Conservation (phyloP, 2,113 vertebrate genomes). For the Saimiri boliviensis region DNA sequence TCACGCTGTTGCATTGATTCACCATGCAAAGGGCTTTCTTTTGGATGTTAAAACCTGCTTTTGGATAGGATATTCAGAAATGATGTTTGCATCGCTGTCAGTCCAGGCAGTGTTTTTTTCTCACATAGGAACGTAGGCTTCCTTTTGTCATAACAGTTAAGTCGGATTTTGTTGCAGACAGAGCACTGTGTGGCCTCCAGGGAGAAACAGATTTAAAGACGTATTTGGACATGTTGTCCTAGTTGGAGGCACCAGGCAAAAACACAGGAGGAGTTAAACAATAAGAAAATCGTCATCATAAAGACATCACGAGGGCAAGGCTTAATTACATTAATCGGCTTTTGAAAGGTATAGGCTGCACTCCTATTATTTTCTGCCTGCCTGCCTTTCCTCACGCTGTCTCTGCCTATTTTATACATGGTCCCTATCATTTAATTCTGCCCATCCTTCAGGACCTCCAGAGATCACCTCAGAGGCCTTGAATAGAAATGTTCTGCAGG, state of each 20-base stretch:
- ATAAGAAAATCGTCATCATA: conserved; percentile 3
- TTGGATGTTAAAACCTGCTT: not conserved
- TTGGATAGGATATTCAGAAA: not conserved
- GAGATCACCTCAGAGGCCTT: not conserved
- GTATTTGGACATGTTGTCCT: not conserved
- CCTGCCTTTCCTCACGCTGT: not conserved
- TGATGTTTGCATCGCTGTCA: not conserved
- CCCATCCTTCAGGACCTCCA: not conserved
- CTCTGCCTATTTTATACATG: not conserved
- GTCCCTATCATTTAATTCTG: not conserved
- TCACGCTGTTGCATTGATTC: not conserved
- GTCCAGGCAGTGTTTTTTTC: not conserved
- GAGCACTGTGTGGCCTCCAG: not conserved
- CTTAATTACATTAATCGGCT: conserved; percentile 54
- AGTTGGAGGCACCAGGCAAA: not conserved
- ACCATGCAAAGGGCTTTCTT: not conserved
- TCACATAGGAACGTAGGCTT: not conserved
- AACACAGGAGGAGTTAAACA: conserved; percentile 37
- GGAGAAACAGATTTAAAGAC: not conserved
- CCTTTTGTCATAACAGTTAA: not conserved
- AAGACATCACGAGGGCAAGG: conserved; percentile 11
- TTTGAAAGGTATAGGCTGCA: not conserved
- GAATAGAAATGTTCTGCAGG: not conserved
- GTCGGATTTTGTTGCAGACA: not conserved
- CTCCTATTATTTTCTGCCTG: not conserved